phyloP scores from a whole-genome alignment of 2,797 vertebrate species.

The Anomalospiza imberbis region DNA sequence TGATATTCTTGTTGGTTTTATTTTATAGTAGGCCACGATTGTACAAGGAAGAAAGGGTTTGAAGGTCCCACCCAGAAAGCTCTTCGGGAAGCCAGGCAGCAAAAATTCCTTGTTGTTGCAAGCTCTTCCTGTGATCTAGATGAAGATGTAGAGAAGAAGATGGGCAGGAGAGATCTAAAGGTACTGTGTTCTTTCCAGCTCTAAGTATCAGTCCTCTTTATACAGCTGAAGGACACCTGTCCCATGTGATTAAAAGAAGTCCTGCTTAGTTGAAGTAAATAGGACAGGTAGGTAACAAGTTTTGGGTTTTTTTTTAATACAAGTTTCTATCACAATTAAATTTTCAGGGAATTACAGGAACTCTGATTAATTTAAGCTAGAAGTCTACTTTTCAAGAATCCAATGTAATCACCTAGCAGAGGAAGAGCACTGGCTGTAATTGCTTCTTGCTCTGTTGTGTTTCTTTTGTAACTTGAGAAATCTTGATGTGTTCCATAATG shows the following conservation, averaged over 20 bases:
- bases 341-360: background rate
- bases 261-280: background rate
- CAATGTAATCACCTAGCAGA: background rate
- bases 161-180: constrained; percentile 45
- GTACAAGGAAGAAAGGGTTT: constrained; percentile 13
- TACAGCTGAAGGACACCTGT: background rate
- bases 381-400: background rate
- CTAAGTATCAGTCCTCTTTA: background rate
- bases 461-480: background rate
- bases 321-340: background rate
- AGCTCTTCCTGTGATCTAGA: background rate
- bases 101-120: background rate
- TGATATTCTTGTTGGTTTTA: background rate
- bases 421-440: background rate
- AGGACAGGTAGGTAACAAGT: background rate
- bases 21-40: constrained; percentile 21
- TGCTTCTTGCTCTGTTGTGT: background rate
- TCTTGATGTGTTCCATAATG: background rate
- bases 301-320: background rate
- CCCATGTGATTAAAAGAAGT: background rate
- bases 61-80: constrained; percentile 63
- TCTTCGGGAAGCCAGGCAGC: constrained; percentile 63
- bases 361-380: background rate
- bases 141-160: constrained; percentile 30
- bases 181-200: constrained; percentile 50